Percentiles rank a stretch among this genome's conserved stretches.
These are phyloP conservation scores for Callionymus lyra DNA, from an alignment of 2,113 vertebrate species.

Conservation along the genomic window DNA sequence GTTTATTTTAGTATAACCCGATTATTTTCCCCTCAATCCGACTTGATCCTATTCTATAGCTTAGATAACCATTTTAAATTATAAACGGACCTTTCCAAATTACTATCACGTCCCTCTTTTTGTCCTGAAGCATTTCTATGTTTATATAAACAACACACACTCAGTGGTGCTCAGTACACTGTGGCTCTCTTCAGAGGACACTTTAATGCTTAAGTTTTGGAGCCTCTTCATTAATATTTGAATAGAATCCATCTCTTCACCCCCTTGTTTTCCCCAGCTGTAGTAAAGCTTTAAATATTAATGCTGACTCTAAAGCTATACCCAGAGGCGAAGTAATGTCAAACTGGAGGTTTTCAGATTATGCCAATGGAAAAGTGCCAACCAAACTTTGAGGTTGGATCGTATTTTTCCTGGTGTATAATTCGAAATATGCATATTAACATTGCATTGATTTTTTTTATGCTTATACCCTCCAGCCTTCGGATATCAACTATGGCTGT, in stretches of 20 bases:
- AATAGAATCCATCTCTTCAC: slow-evolving; percentile 16
- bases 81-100: background rate
- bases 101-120: slow-evolving; percentile 1
- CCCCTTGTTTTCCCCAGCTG: slow-evolving; percentile 9
- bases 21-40: too few relatives aligned
- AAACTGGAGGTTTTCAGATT: background rate
- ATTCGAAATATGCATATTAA: too few relatives aligned
- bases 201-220: slow-evolving; percentile 25
- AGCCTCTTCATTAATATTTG: slow-evolving; percentile 29
- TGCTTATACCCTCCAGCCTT: too few relatives aligned
- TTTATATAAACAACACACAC: slow-evolving; percentile 5
- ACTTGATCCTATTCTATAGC: too few relatives aligned
- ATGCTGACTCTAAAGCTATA: slow-evolving; percentile 19
- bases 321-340: slow-evolving; percentile 15
- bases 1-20: too few relatives aligned
- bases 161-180: background rate
- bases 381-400: too few relatives aligned
- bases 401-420: too few relatives aligned
- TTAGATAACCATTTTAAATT: too few relatives aligned
- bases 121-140: slow-evolving; percentile 4
- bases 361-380: background rate
- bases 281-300: slow-evolving; percentile 32
- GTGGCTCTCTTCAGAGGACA: background rate
- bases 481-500: too few relatives aligned
- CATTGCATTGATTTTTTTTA: too few relatives aligned